Evolutionary conservation across 2,113 vertebrate genomes (phyloP).

Genomic region (Pycnonotus jocosus): DNA sequence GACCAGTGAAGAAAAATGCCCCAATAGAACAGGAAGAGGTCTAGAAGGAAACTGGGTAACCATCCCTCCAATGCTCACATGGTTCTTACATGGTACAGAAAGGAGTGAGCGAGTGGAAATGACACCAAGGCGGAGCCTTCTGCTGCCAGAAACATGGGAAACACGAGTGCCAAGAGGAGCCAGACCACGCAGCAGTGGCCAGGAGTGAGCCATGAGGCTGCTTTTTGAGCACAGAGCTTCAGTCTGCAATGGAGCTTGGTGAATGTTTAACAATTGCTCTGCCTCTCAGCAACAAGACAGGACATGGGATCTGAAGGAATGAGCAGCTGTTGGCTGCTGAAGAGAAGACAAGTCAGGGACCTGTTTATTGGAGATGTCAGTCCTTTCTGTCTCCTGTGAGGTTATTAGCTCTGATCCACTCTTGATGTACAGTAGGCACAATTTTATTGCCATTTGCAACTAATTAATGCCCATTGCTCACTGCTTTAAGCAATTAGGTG

Average conservation of each 20-base stretch:
- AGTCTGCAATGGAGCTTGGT: background rate
- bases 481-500: background rate
- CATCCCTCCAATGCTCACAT: background rate
- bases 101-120: accelerated
- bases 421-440: background rate
- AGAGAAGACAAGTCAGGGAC: background rate
- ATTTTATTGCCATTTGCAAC: background rate
- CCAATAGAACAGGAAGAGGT: background rate
- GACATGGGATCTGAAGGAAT: background rate
- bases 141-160: background rate
- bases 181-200: accelerated
- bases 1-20: accelerated
- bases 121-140: accelerated
- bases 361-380: background rate
- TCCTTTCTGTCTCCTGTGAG: background rate
- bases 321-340: accelerated
- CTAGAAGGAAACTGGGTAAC: background rate
- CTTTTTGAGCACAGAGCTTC: background rate
- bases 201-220: accelerated
- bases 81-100: background rate
- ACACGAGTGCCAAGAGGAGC: background rate
- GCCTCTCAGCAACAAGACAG: background rate
- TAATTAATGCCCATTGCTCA: background rate
- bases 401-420: background rate
- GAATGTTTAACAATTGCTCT: background rate